phyloP scores from a whole-genome alignment of 2,113 vertebrate species.

The Eulemur macaco region DNA sequence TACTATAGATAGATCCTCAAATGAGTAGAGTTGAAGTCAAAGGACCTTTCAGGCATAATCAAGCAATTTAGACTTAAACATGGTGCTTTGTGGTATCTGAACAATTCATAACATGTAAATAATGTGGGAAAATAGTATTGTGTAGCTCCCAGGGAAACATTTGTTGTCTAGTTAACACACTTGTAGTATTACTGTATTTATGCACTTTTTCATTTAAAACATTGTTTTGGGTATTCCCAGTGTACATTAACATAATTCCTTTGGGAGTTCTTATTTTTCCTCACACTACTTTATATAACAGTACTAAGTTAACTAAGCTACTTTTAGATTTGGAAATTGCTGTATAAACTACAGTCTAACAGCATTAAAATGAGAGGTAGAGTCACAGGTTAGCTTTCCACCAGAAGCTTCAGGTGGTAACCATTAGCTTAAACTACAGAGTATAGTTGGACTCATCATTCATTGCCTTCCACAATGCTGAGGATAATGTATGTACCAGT shows the following conservation, averaged over 20 bases:
- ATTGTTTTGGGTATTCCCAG: constrained; percentile 82
- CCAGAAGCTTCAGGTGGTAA: constrained; percentile 73
- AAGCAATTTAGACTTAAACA: constrained; percentile 58
- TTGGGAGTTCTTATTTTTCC: constrained; percentile 69
- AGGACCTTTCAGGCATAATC: constrained; percentile 58
- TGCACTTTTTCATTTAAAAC: constrained; percentile 87
- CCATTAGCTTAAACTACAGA: constrained; percentile 70
- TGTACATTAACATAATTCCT: constrained; percentile 77
- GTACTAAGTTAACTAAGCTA: constrained; percentile 85
- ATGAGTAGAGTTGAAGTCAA: constrained; percentile 29
- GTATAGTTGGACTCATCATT: constrained; percentile 72
- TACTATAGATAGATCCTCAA: neutral
- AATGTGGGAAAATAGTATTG: constrained; percentile 77
- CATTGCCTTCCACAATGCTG: constrained; percentile 76
- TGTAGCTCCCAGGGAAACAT: constrained; percentile 78
- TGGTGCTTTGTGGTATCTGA: constrained; percentile 81
- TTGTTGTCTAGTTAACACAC: constrained; percentile 83
- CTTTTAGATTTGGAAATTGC: constrained; percentile 79
- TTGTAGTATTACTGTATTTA: constrained; percentile 87
- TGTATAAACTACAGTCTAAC: constrained; percentile 79
- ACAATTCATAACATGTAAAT: constrained; percentile 83
- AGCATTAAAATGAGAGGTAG: constrained; percentile 68
- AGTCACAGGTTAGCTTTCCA: constrained; percentile 74
- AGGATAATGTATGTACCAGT: constrained; percentile 75
- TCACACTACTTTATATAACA: constrained; percentile 82